These are phyloP conservation scores for Amphiprion ocellaris DNA, from an alignment of 2,113 vertebrate genomes.

Conservation along the genomic window DNA sequence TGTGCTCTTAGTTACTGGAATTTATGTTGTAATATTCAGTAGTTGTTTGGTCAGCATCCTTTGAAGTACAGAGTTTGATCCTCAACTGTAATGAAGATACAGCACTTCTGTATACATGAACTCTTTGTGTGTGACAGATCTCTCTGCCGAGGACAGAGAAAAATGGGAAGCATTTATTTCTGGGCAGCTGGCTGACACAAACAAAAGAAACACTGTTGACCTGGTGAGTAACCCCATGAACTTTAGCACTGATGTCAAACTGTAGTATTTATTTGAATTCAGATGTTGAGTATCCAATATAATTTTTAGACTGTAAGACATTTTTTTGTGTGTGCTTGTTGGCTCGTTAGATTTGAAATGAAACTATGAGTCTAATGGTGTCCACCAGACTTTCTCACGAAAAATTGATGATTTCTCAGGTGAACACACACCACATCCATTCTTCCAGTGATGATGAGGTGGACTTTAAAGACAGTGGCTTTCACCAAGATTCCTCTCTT, in stretches of 20 bases:
- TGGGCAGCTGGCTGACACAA: slow-evolving; percentile 94
- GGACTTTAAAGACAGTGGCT: slow-evolving; percentile 98
- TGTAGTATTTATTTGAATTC: too few relatives aligned
- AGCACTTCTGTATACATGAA: background rate
- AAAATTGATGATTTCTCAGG: slow-evolving; percentile 77
- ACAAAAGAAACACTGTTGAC: slow-evolving; percentile 99
- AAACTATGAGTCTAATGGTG: background rate
- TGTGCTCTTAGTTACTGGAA: too few relatives aligned
- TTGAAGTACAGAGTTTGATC: too few relatives aligned
- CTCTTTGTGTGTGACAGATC: slow-evolving; percentile 82
- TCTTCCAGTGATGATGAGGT: slow-evolving; percentile 99
- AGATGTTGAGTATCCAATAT: too few relatives aligned
- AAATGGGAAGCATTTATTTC: slow-evolving; percentile 95
- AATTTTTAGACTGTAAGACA: background rate
- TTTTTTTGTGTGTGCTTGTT: background rate
- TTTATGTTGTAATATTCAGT: too few relatives aligned
- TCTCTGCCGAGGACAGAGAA: slow-evolving; percentile 91
- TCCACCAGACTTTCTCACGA: background rate
- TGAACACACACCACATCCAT: slow-evolving; percentile 98
- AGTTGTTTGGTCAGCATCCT: too few relatives aligned
- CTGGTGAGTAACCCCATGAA: slow-evolving; percentile 87
- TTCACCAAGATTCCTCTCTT: slow-evolving; percentile 98
- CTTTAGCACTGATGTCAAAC: background rate
- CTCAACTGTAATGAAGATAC: background rate
- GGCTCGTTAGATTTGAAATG: background rate